A percentile compares a stretch with the other conserved stretches of the same genome.
Evolutionary conservation across 2,797 vertebrate genomes (phyloP).

Genomic region (Gymnothorax javanicus): DNA sequence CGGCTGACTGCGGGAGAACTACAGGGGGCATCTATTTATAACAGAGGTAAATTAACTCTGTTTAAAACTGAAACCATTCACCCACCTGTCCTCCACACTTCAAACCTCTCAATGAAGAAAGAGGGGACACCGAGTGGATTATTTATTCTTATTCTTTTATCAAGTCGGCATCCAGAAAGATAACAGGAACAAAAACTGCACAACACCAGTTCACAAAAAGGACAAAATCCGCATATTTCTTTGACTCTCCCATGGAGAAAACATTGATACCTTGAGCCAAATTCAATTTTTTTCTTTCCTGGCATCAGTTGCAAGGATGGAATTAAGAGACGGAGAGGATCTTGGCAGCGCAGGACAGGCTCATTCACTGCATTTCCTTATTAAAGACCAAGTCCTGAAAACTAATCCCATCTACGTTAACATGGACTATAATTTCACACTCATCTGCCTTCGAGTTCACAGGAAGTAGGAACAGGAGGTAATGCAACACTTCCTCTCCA

Average conservation of each 20-base stretch:
- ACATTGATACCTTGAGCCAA: neutral
- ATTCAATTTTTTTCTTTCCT: neutral
- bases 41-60: neutral
- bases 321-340: neutral
- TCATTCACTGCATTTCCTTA: neutral
- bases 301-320: neutral
- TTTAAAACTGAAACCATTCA: neutral
- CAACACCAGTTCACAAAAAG: neutral
- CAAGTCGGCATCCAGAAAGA: neutral
- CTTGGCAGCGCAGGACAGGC: neutral
- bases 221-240: neutral
- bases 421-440: neutral
- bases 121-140: neutral
- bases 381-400: neutral
- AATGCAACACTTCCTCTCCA: neutral
- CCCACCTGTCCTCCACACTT: neutral
- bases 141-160: neutral
- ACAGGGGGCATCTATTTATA: neutral
- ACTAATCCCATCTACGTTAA: neutral
- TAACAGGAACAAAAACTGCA: neutral
- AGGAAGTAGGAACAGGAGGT: neutral
- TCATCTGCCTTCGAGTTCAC: neutral
- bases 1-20: neutral
- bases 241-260: neutral
- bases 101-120: neutral